Evolutionary conservation across 2,113 vertebrate genomes (phyloP).

Genomic region (Sceloporus undulatus): DNA sequence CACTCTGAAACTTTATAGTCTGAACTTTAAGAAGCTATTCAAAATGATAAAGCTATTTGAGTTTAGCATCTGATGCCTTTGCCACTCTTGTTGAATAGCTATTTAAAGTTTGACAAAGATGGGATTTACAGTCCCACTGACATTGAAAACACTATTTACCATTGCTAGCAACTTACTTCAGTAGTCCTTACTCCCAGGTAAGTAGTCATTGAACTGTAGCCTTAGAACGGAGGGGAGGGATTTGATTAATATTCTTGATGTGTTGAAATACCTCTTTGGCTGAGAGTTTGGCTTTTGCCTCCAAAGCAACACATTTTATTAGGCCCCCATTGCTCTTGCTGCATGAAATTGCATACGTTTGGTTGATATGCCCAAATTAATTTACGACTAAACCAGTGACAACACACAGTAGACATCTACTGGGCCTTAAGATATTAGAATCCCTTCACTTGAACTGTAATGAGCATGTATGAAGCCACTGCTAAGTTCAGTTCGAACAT

Average conservation of each 20-base stretch:
- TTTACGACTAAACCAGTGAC: constrained; percentile 4
- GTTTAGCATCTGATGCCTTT: too few species aligned
- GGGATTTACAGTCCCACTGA: too few species aligned
- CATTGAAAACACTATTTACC: too few species aligned
- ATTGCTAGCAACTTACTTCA: too few species aligned
- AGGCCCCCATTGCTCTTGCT: background rate
- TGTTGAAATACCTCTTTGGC: too few species aligned
- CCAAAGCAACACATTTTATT: background rate
- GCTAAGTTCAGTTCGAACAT: constrained; percentile 22
- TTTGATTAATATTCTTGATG: too few species aligned
- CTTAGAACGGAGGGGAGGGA: background rate
- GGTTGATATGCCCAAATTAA: constrained; percentile 5
- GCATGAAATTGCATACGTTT: background rate
- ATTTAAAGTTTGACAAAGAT: too few species aligned
- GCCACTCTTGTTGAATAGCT: too few species aligned
- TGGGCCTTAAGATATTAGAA: background rate
- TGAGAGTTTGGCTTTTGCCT: background rate
- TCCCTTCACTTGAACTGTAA: background rate
- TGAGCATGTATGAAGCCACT: background rate
- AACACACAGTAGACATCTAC: background rate
- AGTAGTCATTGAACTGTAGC: background rate
- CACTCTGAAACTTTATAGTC: too few species aligned
- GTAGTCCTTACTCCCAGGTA: background rate
- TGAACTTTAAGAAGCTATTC: too few species aligned
- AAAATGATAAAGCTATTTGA: too few species aligned